phyloP scores from a whole-genome alignment of 2,113 vertebrate species.

The Pygoscelis antarcticus region DNA sequence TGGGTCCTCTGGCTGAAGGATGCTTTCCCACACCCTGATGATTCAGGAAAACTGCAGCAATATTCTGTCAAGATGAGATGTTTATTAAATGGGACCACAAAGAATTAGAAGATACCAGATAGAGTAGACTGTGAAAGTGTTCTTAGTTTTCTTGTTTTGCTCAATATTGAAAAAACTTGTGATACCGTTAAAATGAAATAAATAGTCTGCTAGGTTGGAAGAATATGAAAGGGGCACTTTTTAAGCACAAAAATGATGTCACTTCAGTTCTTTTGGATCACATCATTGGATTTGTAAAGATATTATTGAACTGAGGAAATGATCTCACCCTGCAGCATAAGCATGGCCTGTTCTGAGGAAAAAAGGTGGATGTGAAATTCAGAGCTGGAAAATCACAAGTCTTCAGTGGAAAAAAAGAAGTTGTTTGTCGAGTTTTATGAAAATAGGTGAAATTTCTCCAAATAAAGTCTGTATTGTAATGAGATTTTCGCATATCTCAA shows the following conservation, averaged over 20 bases:
- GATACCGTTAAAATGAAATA: not conserved
- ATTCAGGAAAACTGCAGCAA: not conserved
- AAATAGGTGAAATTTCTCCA: not conserved
- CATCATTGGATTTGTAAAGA: not conserved
- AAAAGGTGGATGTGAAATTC: not conserved
- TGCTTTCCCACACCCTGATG: not conserved
- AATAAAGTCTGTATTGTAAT: not conserved
- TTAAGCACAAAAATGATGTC: not conserved
- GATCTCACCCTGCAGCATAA: not conserved
- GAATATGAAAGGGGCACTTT: not conserved
- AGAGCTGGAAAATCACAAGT: not conserved
- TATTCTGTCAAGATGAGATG: not conserved
- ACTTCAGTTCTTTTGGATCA: not conserved
- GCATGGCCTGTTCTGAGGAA: not conserved
- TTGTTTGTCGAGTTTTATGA: not conserved
- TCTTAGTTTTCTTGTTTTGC: not conserved
- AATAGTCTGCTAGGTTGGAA: not conserved
- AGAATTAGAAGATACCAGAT: not conserved
- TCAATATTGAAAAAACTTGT: not conserved
- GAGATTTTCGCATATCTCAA: not conserved
- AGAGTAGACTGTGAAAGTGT: not conserved
- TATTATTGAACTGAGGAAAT: not conserved
- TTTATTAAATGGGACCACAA: not conserved
- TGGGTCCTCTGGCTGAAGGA: not conserved
- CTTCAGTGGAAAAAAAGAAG: not conserved